Base-by-base conservation (phyloP, 2,888 invertebrate genomes). In the Papilio gigon region DNA sequence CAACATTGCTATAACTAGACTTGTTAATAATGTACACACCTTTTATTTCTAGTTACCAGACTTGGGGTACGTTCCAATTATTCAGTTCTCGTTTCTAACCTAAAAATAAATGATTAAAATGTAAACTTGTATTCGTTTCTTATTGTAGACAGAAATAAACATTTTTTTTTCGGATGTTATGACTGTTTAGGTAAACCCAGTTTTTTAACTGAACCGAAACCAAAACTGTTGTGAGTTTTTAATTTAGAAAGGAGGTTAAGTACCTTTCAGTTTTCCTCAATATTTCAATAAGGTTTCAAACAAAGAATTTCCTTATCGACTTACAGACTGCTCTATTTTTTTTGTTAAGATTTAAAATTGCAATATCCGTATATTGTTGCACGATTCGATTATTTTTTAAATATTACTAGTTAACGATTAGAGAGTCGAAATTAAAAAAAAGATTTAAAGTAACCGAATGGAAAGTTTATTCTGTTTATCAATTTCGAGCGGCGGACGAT, bases 401-500 rank as follows among this genome's bases (percentile, higher is more conserved):
- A 20, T 9, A 20, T 44, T 20, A 44, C 44, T 9, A 44, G 12
- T 47, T 11, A 47, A 6, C 22, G 4, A 4, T 22, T 22, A 6
- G 22, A 3, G 47, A 56, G 27, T 56, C 30, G n/a, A 30, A 30
- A 17, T 30, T 17, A 30, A 53, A 17, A 3, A n/a, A 30, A 30
- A 17, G 30, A 56, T 56, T 30, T 56, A 56, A 27, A 61, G 37
- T 62, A 22, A 72, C 76, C 75, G 76, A 80, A 77, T 78, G 80
- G 78, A 77, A 80, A 78, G 9, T 56, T 56, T 56, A 30, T 56
- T 56, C 30, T 30, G 30, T 72, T 74, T 74, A 63, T 42, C 68
- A 70, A 77, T 80, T 83, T 80, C 75, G 77, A 77, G 73, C 68
- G 72, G 63, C 70, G 72, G 73, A 73, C 68, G 72, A 64, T 70